Evolutionary conservation across 2,888 invertebrate genomes (phyloP).

Genomic region (Hemaris fuciformis): DNA sequence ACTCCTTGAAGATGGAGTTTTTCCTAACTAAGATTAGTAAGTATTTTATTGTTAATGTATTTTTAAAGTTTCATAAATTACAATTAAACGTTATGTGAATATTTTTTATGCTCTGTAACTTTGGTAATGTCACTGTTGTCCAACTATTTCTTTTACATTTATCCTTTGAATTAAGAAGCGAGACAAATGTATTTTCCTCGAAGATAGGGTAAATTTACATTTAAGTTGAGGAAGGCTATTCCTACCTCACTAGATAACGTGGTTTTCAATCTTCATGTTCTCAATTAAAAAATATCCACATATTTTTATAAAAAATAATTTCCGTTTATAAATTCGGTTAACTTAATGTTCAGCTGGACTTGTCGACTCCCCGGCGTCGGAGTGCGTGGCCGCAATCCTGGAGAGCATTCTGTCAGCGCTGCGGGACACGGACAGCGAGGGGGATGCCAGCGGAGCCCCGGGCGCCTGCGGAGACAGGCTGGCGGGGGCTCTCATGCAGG

Average conservation of each 20-base stretch:
- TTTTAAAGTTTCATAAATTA: slow-evolving; percentile 10
- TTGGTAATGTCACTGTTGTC: no score
- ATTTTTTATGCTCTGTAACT: no score
- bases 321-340: background rate
- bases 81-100: background rate
- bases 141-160: no score
- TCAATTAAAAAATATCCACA: no score
- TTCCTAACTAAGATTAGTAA: slow-evolving; percentile 49
- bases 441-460: slow-evolving; percentile 43
- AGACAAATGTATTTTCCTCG: no score
- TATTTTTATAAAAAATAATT: background rate
- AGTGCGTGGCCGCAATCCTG: slow-evolving; percentile 50
- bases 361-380: slow-evolving; percentile 36
- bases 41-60: slow-evolving; percentile 13
- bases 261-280: no score
- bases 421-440: slow-evolving; percentile 40
- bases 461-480: slow-evolving; percentile 41
- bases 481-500: slow-evolving; percentile 40
- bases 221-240: no score
- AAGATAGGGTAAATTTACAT: no score
- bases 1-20: slow-evolving; percentile 49
- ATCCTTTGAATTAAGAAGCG: no score
- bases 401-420: slow-evolving; percentile 47
- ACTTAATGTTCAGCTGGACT: slow-evolving; percentile 40
- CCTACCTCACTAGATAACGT: no score